phyloP scores from a whole-genome alignment of 53 echinoderm and acorn worm genomes.

The Holothuria scabra region DNA sequence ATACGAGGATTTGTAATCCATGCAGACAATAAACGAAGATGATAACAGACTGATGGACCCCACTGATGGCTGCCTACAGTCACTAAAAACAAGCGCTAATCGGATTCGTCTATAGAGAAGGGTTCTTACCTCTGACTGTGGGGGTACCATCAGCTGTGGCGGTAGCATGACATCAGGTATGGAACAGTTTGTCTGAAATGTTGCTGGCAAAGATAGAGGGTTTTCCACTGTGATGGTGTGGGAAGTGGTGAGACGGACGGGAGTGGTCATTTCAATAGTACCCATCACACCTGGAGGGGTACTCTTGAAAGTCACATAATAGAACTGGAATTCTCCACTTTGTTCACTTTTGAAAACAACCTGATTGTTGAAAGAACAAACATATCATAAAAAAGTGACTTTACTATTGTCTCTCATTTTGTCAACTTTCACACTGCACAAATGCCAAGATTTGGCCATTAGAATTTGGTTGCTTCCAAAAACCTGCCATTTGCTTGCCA shows the following conservation, averaged over 20 bases:
- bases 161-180: conserved; percentile 88
- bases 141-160: conserved; percentile 83
- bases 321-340: conserved; percentile 94
- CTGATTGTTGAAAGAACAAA: conserved; percentile 41
- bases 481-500: too few species aligned
- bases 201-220: conserved; percentile 81
- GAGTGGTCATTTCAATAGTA: conserved; percentile 95
- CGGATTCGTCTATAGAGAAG: too few species aligned
- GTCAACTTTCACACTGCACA: too few species aligned
- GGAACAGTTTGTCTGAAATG: conserved; percentile 82
- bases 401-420: too few species aligned
- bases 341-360: conserved; percentile 91
- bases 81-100: too few species aligned
- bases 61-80: too few species aligned
- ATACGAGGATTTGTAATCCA: too few species aligned
- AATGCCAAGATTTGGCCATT: too few species aligned
- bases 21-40: too few species aligned
- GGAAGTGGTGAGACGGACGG: conserved; percentile 92
- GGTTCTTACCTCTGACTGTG: conserved; percentile 87
- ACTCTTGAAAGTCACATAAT: conserved; percentile 97
- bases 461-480: too few species aligned
- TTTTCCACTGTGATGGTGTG: conserved; percentile 92
- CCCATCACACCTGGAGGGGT: conserved; percentile 95
- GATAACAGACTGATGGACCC: too few species aligned
- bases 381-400: too few species aligned